A percentile compares a stretch with the other conserved stretches of the same genome.
Conservation (phyloP, 2,797 vertebrate genomes). For the Scleropages formosus region DNA sequence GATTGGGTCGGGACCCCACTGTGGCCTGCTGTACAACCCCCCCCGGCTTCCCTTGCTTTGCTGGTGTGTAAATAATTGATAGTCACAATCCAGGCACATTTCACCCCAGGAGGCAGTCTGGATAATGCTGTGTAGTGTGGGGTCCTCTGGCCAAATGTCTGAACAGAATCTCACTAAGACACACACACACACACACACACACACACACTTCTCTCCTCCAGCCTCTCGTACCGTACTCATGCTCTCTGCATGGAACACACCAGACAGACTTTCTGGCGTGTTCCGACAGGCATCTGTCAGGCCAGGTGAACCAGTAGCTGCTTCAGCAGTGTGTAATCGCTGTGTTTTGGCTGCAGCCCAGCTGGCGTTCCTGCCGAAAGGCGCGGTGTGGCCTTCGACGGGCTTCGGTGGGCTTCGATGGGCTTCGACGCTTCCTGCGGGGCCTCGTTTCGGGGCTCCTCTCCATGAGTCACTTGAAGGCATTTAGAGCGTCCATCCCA, state of each 20-base stretch:
- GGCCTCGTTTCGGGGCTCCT: no score
- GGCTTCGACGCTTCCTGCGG: no score
- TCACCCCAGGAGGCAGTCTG: slow-evolving; percentile 38
- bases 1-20: slow-evolving; percentile 41
- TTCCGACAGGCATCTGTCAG: neutral
- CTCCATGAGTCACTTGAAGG: no score
- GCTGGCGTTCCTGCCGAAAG: neutral
- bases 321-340: slow-evolving; percentile 13
- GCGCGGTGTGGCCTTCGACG: no score
- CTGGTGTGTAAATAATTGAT: slow-evolving; percentile 59
- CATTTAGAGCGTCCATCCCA: no score
- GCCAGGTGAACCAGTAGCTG: slow-evolving; percentile 3
- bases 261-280: neutral
- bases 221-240: neutral
- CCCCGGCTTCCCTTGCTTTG: slow-evolving; percentile 30
- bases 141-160: no score
- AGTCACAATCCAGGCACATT: slow-evolving; percentile 48
- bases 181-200: neutral
- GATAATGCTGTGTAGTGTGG: slow-evolving; percentile 50
- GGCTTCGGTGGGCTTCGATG: no score
- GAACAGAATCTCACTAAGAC: no score
- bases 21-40: neutral
- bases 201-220: neutral
- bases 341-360: slow-evolving; percentile 28
- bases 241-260: slow-evolving; percentile 24